These are phyloP conservation scores for Epirrhoe tristata DNA, from an alignment of 2,888 invertebrate species.

Conservation along the genomic window DNA sequence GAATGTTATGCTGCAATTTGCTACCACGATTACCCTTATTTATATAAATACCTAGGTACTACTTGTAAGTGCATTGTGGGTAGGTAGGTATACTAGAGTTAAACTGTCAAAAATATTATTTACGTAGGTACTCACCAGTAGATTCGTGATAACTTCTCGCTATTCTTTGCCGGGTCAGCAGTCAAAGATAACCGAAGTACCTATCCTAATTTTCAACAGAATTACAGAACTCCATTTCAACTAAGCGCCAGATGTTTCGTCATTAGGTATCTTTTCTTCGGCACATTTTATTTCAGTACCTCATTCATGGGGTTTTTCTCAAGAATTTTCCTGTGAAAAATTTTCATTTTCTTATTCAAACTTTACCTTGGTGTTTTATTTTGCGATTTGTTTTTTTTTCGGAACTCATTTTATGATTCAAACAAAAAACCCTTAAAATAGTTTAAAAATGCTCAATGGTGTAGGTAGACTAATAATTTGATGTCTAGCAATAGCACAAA, in stretches of 20 bases:
- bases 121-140: background rate
- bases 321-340: slow-evolving; percentile 1
- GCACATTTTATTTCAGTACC: slow-evolving; percentile 8
- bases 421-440: background rate
- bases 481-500: too few species aligned
- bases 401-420: background rate
- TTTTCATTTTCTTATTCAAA: slow-evolving; percentile 1
- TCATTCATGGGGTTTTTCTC: slow-evolving; percentile 1
- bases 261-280: slow-evolving; percentile 8
- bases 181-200: background rate
- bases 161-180: background rate
- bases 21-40: background rate
- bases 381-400: background rate
- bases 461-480: too few species aligned
- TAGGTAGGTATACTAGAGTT: too few species aligned
- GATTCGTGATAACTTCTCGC: background rate
- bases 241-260: slow-evolving; percentile 14
- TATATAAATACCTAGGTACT: too few species aligned
- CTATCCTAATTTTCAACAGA: slow-evolving; percentile 5
- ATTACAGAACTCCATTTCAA: slow-evolving; percentile 1
- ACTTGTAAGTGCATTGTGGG: background rate
- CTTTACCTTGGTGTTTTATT: background rate
- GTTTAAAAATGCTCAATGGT: too few species aligned
- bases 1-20: slow-evolving; percentile 7
- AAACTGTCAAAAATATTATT: too few species aligned